Percentiles rank a stretch among this genome's conserved stretches.
Conservation (phyloP, 2,113 vertebrate species). For the Embiotoca jacksoni region DNA sequence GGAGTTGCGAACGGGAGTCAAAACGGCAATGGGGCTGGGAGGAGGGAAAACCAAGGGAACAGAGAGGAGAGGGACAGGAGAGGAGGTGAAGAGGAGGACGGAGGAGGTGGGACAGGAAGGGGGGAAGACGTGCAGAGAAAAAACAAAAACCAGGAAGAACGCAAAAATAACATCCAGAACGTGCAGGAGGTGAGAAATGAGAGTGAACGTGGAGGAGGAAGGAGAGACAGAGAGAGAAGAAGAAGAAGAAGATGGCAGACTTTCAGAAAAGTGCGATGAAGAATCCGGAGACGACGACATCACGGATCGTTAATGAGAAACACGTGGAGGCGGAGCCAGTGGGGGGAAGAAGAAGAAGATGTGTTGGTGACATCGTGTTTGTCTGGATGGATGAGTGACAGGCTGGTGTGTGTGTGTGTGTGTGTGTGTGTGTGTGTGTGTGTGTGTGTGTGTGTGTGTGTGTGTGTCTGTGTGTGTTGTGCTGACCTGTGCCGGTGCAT, state of each 20-base stretch:
- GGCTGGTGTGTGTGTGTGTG: too few relatives aligned
- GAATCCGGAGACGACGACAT: conserved; percentile 7
- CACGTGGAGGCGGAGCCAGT: not conserved
- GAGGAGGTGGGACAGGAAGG: too few relatives aligned
- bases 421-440: not conserved
- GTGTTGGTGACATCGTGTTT: too few relatives aligned
- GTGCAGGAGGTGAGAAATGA: conserved; percentile 6
- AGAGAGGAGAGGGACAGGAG: too few relatives aligned
- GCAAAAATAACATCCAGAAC: conserved; percentile 13
- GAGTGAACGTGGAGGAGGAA: not conserved
- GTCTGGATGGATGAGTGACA: too few relatives aligned
- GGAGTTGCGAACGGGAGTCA: conserved; percentile 91
- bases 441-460: conserved; percentile 9
- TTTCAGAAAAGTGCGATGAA: conserved; percentile 30
- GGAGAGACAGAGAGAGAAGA: conserved; percentile 15
- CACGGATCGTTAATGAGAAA: conserved; percentile 20
- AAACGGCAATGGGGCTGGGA: conserved; percentile 76
- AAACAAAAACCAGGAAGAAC: conserved; percentile 5
- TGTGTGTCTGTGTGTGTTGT: conserved; percentile 8
- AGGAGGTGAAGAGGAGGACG: not conserved
- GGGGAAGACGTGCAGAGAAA: conserved; percentile 6
- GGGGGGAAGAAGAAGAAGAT: not conserved
- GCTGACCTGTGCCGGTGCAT: conserved; percentile 93
- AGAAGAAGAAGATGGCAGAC: conserved; percentile 22
- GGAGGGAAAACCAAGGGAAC: not conserved